These are phyloP conservation scores for Psittacula echo DNA, from an alignment of 2,797 vertebrate genomes.

Conservation along the genomic window DNA sequence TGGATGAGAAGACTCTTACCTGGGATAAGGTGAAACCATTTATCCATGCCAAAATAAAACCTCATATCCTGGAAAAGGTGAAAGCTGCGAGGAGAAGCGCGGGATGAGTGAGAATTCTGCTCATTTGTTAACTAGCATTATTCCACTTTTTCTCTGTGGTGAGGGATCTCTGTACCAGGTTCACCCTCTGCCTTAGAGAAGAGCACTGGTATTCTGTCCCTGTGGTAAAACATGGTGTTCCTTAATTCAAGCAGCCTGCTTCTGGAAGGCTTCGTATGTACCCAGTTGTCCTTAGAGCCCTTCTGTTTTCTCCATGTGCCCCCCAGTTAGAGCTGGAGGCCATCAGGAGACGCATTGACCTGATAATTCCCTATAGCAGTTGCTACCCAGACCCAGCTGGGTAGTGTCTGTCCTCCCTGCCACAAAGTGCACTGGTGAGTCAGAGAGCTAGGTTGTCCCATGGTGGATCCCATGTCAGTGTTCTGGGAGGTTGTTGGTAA, in stretches of 20 bases:
- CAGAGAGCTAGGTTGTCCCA: neutral
- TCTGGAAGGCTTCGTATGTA: neutral
- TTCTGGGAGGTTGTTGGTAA: neutral
- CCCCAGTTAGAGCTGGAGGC: neutral
- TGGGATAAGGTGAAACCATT: neutral
- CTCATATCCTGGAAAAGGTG: neutral
- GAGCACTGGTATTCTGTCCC: neutral
- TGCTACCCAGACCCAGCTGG: neutral
- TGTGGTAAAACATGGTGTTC: neutral
- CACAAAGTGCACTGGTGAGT: neutral
- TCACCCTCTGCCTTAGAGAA: neutral
- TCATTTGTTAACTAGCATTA: neutral
- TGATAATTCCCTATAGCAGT: neutral
- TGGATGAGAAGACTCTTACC: neutral
- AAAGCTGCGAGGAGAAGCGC: neutral
- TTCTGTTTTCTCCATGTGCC: neutral
- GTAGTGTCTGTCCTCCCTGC: neutral
- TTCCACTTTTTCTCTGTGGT: neutral
- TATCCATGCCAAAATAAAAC: neutral
- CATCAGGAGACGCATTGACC: neutral
- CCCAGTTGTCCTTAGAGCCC: neutral
- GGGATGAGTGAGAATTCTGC: neutral
- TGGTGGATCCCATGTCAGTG: neutral
- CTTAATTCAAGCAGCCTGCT: neutral
- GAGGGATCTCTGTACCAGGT: neutral